Evolutionary conservation across 2,113 vertebrate species (phyloP).

Genomic region (Bubo scandiacus): DNA sequence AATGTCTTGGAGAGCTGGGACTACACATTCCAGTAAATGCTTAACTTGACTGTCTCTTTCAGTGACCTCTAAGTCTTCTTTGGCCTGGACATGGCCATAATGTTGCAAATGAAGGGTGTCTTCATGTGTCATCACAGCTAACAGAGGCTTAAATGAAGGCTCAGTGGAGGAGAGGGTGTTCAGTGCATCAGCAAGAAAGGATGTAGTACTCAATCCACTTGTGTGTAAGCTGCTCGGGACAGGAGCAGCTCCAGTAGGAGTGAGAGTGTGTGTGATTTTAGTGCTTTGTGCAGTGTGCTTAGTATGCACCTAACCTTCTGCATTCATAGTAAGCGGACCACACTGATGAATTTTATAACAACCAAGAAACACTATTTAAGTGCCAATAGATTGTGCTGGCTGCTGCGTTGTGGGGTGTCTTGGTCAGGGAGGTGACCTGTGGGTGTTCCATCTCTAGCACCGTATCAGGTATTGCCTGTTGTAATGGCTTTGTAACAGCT

Average conservation of each 20-base stretch:
- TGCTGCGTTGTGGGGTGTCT: accelerated
- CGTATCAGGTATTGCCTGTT: neutral
- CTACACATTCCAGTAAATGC: neutral
- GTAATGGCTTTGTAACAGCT: neutral
- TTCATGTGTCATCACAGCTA: neutral
- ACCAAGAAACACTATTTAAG: neutral
- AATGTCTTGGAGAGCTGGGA: neutral
- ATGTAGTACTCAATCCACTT: neutral
- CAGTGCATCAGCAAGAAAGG: neutral
- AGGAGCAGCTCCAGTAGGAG: neutral
- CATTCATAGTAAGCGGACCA: neutral
- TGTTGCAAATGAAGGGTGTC: neutral
- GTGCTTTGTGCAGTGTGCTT: neutral
- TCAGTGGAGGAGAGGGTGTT: neutral
- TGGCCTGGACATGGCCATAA: neutral
- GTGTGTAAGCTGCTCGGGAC: neutral
- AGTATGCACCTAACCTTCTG: neutral
- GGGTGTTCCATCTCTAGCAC: neutral
- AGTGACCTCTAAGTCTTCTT: neutral
- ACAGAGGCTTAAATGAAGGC: neutral
- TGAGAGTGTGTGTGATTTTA: neutral
- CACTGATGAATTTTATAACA: neutral
- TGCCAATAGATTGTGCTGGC: neutral
- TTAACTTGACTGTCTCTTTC: neutral
- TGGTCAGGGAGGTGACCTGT: neutral